phyloP scores from a whole-genome alignment of 2,888 invertebrate species.

The Monopis laevigella region DNA sequence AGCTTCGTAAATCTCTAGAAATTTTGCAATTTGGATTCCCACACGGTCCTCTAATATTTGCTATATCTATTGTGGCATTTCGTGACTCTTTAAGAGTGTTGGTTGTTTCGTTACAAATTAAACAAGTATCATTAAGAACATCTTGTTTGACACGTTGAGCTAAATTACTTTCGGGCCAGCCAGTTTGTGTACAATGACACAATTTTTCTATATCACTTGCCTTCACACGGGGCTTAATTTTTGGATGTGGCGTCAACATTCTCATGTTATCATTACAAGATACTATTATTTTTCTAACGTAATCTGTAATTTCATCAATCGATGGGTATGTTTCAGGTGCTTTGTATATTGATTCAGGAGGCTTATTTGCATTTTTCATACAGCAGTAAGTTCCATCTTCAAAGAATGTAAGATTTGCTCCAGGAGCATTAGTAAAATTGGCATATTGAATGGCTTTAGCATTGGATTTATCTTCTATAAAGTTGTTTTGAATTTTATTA shows the following conservation, averaged over 20 bases:
- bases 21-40: slow-evolving; percentile 52
- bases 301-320: slow-evolving; percentile 48
- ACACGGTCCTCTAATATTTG: slow-evolving; percentile 53
- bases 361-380: slow-evolving; percentile 44
- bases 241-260: slow-evolving; percentile 51
- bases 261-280: slow-evolving; percentile 60
- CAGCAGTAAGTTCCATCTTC: slow-evolving; percentile 48
- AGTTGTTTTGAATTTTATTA: slow-evolving; percentile 41
- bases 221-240: slow-evolving; percentile 45
- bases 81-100: slow-evolving; percentile 24
- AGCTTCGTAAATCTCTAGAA: slow-evolving; percentile 47
- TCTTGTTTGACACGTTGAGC: slow-evolving; percentile 45
- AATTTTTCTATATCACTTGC: slow-evolving; percentile 53
- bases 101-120: slow-evolving; percentile 36
- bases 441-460: slow-evolving; percentile 35
- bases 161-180: slow-evolving; percentile 43
- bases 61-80: slow-evolving; percentile 40
- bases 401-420: slow-evolving; percentile 44
- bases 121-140: slow-evolving; percentile 39
- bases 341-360: slow-evolving; percentile 44
- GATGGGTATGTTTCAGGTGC: slow-evolving; percentile 48
- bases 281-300: slow-evolving; percentile 48
- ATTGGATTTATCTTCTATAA: slow-evolving; percentile 34
- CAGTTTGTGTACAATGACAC: slow-evolving; percentile 48
- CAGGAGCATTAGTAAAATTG: slow-evolving; percentile 49